Base-by-base conservation (phyloP, 1,140 invertebrate genomes). In the Brevipalpus yothersi region DNA sequence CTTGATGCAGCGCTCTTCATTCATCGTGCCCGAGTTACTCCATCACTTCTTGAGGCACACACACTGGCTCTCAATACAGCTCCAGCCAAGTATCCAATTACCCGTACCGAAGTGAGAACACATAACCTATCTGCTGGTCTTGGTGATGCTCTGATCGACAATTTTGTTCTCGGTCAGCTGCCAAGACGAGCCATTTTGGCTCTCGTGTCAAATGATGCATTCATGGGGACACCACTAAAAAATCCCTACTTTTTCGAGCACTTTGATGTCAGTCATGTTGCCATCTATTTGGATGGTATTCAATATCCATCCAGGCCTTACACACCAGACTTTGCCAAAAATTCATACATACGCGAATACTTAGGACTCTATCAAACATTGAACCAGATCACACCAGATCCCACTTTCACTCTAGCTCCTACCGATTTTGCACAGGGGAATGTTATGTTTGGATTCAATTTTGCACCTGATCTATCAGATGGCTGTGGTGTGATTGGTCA, bases 31-130 rank as follows among this genome's bases (percentile, higher is more conserved):
- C 19, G 43, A 13, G 41, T 31, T 19, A 43, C 62, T 1, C 49
- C 60, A 19, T 15, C 61, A 0, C 15, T 58, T 42, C 4, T 66
- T 12, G 31, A 51, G 11, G 65, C 63, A 51, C 43, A 65, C 2
- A 60, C 58, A 56, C 5, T 2, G 8, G 60, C 54, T 53, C 54
- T 63, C 8, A 19, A 23, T 17, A 58, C 59, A 1, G 39, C 58
- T 2, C 53, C 53, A 39, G 42, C 42, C 8, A 13, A 45, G 0
- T 63, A 62, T 53, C 62, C 61, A 2, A 60, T 60, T 9, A 42
- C 49, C 23, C 51, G 61, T 56, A 51, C 60, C n/a, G 60, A 66
- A 17, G 59, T 66, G 49, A 63, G 62, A 53, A 47, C 57, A 12
- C 62, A 58, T 49, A 60, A 55, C 13, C 54, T 67, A 15, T 40